Evolutionary conservation across 2,113 vertebrate genomes (phyloP), one percentile per base, ranked within the genome.

Genomic region (Myotis davidii): DNA sequence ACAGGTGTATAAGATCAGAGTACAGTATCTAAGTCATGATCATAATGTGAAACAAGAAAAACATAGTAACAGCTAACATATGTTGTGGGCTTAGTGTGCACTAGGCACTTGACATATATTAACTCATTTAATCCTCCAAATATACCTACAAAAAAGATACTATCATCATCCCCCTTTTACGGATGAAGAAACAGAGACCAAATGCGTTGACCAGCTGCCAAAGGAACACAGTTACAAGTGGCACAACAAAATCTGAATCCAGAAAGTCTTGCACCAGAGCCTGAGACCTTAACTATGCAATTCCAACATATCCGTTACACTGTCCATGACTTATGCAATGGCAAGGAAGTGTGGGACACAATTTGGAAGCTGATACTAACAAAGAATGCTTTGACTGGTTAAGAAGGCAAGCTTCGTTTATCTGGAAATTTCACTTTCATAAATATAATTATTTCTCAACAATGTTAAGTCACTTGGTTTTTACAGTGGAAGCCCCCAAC

Each of bases 1-100:
- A 2, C 52, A 9, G n/a, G 73, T 21, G 3, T 25, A 3, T 25
- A 5, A 21, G 25, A 42, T 11, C 10, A n/a, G 3, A 4, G n/a
- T 14, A 32, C 25, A 27, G 20, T 6, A 48, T 10, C 39, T 17
- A 32, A 64, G 2, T 50, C n/a, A 11, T 0, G 27, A 29, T 78
- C 39, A 9, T 14, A 59, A 39, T 1, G 23, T 25, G 54, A 85
- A 69, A 14, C 61, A 48, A 59, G 56, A 45, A 70, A 59, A 48
- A 32, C 14, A 39, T 64, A 56, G 10, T 1, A 72, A 39, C 14
- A 52, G 73, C 81, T 45, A 72, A 72, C 32, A 45, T 45, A 37
- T 56, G 42, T 9, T 23, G 9, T 54, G 29, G 73, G 54, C 64
- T 84, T 32, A 37, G 23, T 16, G 37, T 52, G 32, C 29, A 37